Evolutionary conservation across 2,113 vertebrate genomes (phyloP), one percentile per base, ranked within the genome.

Genomic region (Pao palembangensis): DNA sequence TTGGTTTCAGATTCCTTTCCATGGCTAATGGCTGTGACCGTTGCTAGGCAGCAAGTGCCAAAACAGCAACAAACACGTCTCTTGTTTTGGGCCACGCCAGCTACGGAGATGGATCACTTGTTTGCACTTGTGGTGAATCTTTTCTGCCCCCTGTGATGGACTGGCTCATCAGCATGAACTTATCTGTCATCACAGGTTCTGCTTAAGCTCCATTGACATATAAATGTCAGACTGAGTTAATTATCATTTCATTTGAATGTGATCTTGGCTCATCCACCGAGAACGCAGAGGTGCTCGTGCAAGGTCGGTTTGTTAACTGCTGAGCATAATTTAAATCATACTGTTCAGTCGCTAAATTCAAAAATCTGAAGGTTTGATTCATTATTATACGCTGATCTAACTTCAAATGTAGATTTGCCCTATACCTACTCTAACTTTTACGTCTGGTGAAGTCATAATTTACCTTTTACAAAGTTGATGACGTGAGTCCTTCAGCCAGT

Each of bases 1-100:
- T 82, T 84, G 67, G 74, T 81, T 78, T 85, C 70, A 43, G 77
- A 77, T 87, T 84, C 71, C 55, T n/a, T 69, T 82, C 76, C 59
- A 43, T 57, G 71, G 75, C 72, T 84, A 85, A 88, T 70, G 73
- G 61, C 83, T 59, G 53, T 75, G 71, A 62, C 81, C 58, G 85
- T 88, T 83, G 81, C 87, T 47, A 71, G 64, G 84, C 79, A 80
- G 73, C 80, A 19, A 19, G 47, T 47, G 63, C 78, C 81, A 76
- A 82, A 84, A 85, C 81, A 70, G 23, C 19, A 31, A 61, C 75
- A 75, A 85, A 84, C 75, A 79, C 58, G 79, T 69, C 73, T 41
- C 74, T 60, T 31, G 49, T 6, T 34, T 5, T 34, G 49, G 47
- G 50, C 67, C 69, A 5, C 34, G 15, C 11, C 50, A 12, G 38